These are phyloP conservation scores for Monodelphis domestica DNA, from an alignment of 2,797 vertebrate species.

Conservation along the genomic window DNA sequence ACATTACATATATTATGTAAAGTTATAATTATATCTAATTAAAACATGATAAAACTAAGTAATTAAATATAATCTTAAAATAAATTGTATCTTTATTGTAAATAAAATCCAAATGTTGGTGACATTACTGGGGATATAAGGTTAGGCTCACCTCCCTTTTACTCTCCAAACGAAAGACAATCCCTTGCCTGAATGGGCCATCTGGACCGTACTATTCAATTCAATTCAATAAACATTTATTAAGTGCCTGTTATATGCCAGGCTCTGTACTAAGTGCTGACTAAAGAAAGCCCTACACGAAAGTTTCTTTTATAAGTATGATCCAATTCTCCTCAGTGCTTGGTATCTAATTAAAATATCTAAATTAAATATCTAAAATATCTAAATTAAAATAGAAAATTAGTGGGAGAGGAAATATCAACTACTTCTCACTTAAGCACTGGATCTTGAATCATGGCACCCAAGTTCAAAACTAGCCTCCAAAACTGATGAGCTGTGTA, in stretches of 20 bases:
- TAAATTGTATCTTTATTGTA: no score
- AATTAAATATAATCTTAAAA: no score
- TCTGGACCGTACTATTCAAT: background rate
- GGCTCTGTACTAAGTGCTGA: background rate
- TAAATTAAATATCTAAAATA: no score
- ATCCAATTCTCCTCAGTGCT: background rate
- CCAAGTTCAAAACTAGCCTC: background rate
- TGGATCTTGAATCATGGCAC: background rate
- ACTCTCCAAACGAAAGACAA: background rate
- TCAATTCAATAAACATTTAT: background rate
- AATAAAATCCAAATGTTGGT: background rate
- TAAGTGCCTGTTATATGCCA: background rate
- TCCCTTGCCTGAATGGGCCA: background rate
- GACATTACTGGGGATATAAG: background rate
- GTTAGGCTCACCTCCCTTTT: background rate
- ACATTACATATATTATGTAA: no score
- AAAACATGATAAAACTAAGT: no score
- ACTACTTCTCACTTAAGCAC: background rate
- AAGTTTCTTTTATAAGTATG: background rate
- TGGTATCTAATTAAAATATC: background rate
- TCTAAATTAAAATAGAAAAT: slow-evolving; percentile 1
- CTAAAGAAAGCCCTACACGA: background rate
- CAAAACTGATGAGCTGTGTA: background rate
- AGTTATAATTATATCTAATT: no score
- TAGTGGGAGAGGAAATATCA: background rate